Base-by-base conservation (phyloP, 2,113 vertebrate species). In the Polyodon spathula region DNA sequence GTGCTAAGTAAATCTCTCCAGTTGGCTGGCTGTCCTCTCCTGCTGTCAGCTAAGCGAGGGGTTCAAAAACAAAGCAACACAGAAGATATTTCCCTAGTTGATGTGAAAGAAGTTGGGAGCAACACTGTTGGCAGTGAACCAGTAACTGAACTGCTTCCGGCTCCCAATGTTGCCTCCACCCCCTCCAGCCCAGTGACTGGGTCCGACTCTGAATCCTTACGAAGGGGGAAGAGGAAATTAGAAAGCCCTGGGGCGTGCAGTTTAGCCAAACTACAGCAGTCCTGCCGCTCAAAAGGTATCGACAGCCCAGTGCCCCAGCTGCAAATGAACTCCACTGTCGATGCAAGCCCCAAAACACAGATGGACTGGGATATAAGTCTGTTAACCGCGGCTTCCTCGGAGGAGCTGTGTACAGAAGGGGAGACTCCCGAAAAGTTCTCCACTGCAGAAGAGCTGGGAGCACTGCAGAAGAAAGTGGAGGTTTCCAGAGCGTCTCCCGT, bases 291-390 rank as follows among this genome's bases (percentile, higher is more conserved):
- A n/a, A n/a, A n/a, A n/a, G n/a, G n/a, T n/a, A n/a, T 81, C 4
- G 78, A 82, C 54, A 84, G 79, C 68, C 80, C 84, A 2, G 65
- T 86, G 60, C 73, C 78, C 5, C 58, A 4, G 2, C 86, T 85
- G 8, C 68, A 75, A 53, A 68, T 88, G 8, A 87, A 79, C 71
- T 88, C 86, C 8, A 87, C 86, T 2, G 40, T 39, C n/a, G n/a
- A n/a, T 6, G 7, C 87, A 4, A 40, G 63, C 3, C 44, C 44
- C 14, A n/a, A 4, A 8, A 4, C 11, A 5, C 11, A 12, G 3
- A n/a, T 14, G 40, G 16, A 37, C 55, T 42, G 5, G 27, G 12
- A 55, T 39, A 12, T 16, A 71, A 71, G 6, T 42, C 56, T 8
- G 63, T 58, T 37, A 8, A 17, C 7, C 9, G 50, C 54, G 6